Evolutionary conservation across 2,888 invertebrate species (phyloP).

Genomic region (Metallyticus violacea): DNA sequence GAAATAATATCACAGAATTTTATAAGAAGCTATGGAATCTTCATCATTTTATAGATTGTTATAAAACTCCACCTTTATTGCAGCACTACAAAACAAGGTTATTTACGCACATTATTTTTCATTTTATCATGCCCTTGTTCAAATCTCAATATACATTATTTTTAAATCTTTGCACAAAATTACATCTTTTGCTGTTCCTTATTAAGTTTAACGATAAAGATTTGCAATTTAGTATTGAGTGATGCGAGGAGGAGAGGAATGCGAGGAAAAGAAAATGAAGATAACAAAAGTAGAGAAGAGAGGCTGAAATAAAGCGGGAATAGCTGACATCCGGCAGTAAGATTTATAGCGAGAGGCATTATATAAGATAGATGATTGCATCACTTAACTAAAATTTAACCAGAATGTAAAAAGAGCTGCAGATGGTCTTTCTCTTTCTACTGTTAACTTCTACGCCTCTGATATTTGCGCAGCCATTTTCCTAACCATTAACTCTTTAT

Average conservation of each 20-base stretch:
- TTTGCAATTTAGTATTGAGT: not conserved
- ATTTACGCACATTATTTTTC: too few relatives aligned
- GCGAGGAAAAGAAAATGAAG: not conserved
- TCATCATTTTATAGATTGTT: too few relatives aligned
- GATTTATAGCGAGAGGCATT: not conserved
- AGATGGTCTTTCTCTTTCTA: not conserved
- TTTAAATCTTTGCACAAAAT: not conserved
- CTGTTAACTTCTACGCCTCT: not conserved
- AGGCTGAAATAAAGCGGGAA: too few relatives aligned
- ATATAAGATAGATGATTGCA: not conserved
- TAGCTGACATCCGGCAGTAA: not conserved
- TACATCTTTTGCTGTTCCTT: not conserved
- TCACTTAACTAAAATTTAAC: not conserved
- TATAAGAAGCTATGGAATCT: too few relatives aligned
- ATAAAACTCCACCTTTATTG: too few relatives aligned
- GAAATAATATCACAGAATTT: too few relatives aligned
- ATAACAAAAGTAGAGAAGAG: not conserved
- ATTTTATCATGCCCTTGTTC: too few relatives aligned
- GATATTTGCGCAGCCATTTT: not conserved
- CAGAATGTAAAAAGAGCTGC: not conserved
- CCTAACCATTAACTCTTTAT: not conserved
- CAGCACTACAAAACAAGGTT: too few relatives aligned
- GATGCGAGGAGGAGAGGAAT: not conserved
- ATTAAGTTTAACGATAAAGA: not conserved
- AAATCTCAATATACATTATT: not conserved